Evolutionary conservation across 2,797 vertebrate species (phyloP), one percentile per base, ranked within the genome.

Genomic region (Melanotaenia boesemani): DNA sequence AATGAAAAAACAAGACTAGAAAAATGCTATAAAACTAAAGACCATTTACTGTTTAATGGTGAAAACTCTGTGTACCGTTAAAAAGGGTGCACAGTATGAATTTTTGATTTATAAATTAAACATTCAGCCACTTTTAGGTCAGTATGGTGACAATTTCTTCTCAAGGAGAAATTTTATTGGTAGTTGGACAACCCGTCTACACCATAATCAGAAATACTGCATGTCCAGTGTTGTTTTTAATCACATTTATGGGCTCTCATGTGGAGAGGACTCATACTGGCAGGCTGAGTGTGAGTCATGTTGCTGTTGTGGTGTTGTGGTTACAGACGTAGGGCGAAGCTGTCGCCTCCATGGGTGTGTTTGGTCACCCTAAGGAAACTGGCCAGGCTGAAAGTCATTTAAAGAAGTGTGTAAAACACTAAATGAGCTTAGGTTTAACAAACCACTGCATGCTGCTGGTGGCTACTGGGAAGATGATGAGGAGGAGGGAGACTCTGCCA

Each of bases 371-470:
- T 78, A 79, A 88, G 88, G 89, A 91, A 90, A 89, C 73, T 39
- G 20, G 70, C 81, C 83, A 65, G 82, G 80, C 87, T 84, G 74
- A 64, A 26, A 88, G 82, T 88, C 81, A 46, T 86, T 91, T 87
- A 88, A 87, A 89, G 50, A 64, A 86, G 80, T 84, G 86, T 91
- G 89, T 90, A 92, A 92, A 91, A 91, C 90, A 89, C 83, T 85
- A 87, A 91, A 90, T 76, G 87, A 89, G 87, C 77, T 88, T 62
- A 70, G 73, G 64, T 77, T 63, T 28, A 65, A 79, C 84, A 85
- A 89, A 88, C 87, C 73, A 30, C 89, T 54, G 76, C 65, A 70
- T 65, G 72, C 84, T 68, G 78, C 74, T 63, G 76, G 74, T 39
- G 72, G 86, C 83, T 83, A 81, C 87, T 65, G 72, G 68, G 69